These are phyloP conservation scores for Chondrosia reniformis DNA, from an alignment of 37 sponge, comb jelly and placozoan genomes.

Conservation along the genomic window DNA sequence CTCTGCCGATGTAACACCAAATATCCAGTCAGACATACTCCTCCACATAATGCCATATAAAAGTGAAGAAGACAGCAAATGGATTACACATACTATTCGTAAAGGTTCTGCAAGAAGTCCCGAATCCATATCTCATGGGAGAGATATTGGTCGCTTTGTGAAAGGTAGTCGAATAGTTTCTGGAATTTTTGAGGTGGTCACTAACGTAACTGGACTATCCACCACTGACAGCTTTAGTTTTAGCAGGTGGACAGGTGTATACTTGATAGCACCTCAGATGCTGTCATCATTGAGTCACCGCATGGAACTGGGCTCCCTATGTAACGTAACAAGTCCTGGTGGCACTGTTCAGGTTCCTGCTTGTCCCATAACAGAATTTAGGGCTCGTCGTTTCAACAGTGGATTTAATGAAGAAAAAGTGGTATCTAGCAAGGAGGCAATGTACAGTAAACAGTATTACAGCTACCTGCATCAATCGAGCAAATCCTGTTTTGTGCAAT, in stretches of 20 bases:
- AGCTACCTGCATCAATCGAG: background rate
- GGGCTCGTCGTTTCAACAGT: background rate
- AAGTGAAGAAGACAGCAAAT: background rate
- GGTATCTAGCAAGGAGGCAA: background rate
- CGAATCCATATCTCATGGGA: background rate
- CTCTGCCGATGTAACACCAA: background rate
- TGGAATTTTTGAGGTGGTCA: background rate
- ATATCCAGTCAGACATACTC: background rate
- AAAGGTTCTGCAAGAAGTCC: background rate
- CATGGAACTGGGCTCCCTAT: background rate
- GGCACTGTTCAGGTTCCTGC: background rate
- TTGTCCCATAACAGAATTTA: background rate
- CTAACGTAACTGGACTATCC: background rate
- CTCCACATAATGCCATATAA: background rate
- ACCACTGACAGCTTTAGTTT: background rate
- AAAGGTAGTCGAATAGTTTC: background rate
- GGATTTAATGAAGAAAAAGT: conserved; percentile 3
- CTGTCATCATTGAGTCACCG: background rate
- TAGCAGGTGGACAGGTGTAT: conserved; percentile 9
- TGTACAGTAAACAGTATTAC: background rate
- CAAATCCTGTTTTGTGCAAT: conserved; percentile 1
- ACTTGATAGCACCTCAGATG: background rate
- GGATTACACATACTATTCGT: background rate
- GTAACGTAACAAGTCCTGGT: background rate
- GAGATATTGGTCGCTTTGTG: background rate